Evolutionary conservation across 2,113 vertebrate genomes (phyloP), one percentile per base, ranked within the genome.

Genomic region (Candoia aspera): DNA sequence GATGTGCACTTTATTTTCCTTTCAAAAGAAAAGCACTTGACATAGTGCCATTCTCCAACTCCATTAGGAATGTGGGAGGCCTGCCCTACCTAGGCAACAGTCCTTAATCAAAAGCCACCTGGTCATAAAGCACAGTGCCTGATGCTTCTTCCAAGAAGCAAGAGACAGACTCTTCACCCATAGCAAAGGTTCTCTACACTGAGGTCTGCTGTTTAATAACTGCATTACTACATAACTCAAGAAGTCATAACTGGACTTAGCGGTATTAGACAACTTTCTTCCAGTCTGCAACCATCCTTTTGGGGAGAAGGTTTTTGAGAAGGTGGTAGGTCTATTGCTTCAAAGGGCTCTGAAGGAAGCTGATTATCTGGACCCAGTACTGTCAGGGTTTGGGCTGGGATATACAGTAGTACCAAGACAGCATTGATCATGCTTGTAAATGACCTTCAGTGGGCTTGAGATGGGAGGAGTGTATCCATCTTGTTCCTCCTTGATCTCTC

Each of bases 81-180:
- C 6, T 17, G 37, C 73, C 17, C 24, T 37, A 59, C 46, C 86
- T 46, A 0, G 37, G 60, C 57, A 37, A 2, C 91, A 1, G 46
- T 19, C 84, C 59, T 84, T 6, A 37, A 33, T 13, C 49, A 8
- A 79, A 84, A 90, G n/a, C 91, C 33, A 19, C 2, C 26, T 26
- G 88, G 64, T 93, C 8, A n/a, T 84, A 57, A 92, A 42, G 62
- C 58, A 84, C 29, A 87, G 13, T 21, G 46, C 85, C 11, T 55
- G 87, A 60, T 60, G 64, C 12, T 49, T 53, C 85, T 17, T 17
- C 54, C 42, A 13, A 0, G 33, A 55, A 89, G 79, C 13, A 84
- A 89, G 29, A 37, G n/a, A 42, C 1, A 21, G 33, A 1, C 0
- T 73, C 3, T 84, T 84, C 37, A 60, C 59, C 64, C 53, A 0